phyloP scores from a whole-genome alignment of 1,140 invertebrate species.

The Ceratitis capitata region DNA sequence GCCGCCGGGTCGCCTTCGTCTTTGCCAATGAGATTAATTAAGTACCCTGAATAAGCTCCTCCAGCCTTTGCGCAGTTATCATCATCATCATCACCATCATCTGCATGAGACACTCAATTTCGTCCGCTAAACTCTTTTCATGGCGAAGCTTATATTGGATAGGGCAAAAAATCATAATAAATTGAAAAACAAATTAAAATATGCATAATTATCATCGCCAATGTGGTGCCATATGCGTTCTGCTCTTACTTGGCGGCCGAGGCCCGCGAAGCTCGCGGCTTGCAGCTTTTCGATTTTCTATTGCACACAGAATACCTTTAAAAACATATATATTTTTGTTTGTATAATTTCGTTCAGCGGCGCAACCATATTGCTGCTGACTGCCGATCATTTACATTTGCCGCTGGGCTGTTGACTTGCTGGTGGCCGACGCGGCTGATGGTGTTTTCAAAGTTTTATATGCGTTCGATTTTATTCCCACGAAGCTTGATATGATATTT shows the following conservation, averaged over 20 bases:
- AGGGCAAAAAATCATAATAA: conserved; percentile 34
- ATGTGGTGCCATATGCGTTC: neutral
- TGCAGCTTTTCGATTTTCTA: neutral
- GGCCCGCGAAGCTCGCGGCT: neutral
- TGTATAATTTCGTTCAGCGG: neutral
- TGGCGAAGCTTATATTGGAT: neutral
- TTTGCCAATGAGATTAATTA: conserved; percentile 28
- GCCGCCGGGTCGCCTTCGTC: neutral
- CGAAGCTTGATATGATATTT: conserved; percentile 16
- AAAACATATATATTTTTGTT: too few relatives aligned
- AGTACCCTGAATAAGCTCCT: neutral
- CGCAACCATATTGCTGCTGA: neutral
- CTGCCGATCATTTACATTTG: conserved; percentile 9
- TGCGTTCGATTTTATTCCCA: neutral
- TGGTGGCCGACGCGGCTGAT: neutral
- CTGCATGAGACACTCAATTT: too few relatives aligned
- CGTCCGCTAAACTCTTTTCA: neutral
- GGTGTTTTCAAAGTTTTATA: neutral
- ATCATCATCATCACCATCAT: too few relatives aligned
- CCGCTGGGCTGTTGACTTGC: neutral
- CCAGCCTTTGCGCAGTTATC: too few relatives aligned
- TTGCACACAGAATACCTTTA: too few relatives aligned
- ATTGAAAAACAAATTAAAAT: conserved; percentile 33
- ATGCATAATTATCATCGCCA: neutral
- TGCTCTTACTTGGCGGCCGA: neutral